Evolutionary conservation across 2,113 vertebrate species (phyloP), one percentile per base, ranked within the genome.

Genomic region (Carassius carassius): DNA sequence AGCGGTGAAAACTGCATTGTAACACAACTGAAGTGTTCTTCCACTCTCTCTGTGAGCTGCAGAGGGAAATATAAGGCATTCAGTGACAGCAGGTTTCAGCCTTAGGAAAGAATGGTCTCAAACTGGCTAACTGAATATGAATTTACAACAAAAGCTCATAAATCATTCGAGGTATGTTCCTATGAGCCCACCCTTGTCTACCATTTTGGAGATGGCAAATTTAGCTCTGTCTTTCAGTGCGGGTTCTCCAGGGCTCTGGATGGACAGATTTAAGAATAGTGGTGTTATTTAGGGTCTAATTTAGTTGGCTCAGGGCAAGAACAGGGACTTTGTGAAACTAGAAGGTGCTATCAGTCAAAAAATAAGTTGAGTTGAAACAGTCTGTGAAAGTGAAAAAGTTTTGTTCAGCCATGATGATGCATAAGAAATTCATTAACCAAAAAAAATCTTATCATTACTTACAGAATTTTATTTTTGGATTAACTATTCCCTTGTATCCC

Each of bases 201-300:
- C 47, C 85, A 77, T 89, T 85, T 80, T 60, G 76, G 79, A 89
- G 90, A 90, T 83, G 87, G 89, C 78, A 87, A 87, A 90, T 91
- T 85, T 90, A 93, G 89, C 85, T 84, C 79, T 70, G 83, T 87
- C 78, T 87, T 84, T 82, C 86, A 88, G 74, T 78, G 2, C 44
- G 35, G 84, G 49, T 81, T 91, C 92, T 93, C 92, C 21, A 84
- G 90, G 91, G 92, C 87, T 84, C 85, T 3, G 11, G 84, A 51
- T 35, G 86, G 89, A 93, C 88, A 88, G 81, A 91, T 93, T 91
- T 92, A 93, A 91, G 88, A 87, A 89, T 76, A 83, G 85, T 83
- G 85, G 81, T 87, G 86, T 90, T 89, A 89, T 90, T 91, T 86
- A 88, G 78, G 65, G 88, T 86, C 89, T 89, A 37, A 85, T 89